Percentiles rank a stretch among this genome's conserved stretches.
Conservation (phyloP, 2,888 invertebrate species). For the Acrobasis suavella region DNA sequence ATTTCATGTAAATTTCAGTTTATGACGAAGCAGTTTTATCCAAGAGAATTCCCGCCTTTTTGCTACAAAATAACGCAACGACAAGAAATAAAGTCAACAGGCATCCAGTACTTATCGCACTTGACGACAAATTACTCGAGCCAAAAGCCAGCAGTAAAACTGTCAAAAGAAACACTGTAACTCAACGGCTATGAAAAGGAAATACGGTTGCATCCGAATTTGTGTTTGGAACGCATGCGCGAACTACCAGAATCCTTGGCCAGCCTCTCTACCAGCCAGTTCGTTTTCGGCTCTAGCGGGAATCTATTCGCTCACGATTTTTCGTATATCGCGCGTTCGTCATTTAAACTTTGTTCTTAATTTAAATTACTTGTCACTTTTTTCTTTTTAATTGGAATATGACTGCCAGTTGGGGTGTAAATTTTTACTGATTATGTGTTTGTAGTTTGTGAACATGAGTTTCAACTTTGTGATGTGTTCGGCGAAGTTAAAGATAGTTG, state of each 20-base stretch:
- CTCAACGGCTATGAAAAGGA: slow-evolving; percentile 42
- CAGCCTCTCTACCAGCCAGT: slow-evolving; percentile 50
- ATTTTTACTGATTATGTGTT: slow-evolving; percentile 24
- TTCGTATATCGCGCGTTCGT: slow-evolving; percentile 34
- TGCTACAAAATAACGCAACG: slow-evolving; percentile 1
- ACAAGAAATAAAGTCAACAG: slow-evolving; percentile 12
- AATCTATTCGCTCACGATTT: slow-evolving; percentile 35
- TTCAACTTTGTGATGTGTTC: slow-evolving; percentile 61
- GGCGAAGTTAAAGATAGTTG: slow-evolving; percentile 47
- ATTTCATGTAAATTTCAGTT: too few relatives aligned
- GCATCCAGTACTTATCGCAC: neutral
- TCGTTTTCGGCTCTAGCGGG: slow-evolving; percentile 38
- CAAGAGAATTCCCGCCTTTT: neutral
- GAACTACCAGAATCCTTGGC: slow-evolving; percentile 30
- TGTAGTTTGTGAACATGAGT: slow-evolving; percentile 42
- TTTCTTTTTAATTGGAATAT: slow-evolving; percentile 30
- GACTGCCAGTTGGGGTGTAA: slow-evolving; percentile 4
- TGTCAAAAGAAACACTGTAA: slow-evolving; percentile 53
- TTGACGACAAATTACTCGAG: slow-evolving; percentile 44
- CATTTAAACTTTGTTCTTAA: slow-evolving; percentile 42
- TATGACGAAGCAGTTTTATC: too few relatives aligned
- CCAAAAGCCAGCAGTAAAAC: slow-evolving; percentile 46
- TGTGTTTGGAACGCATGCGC: slow-evolving; percentile 49
- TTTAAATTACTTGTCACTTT: slow-evolving; percentile 31
- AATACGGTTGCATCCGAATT: slow-evolving; percentile 38